Conservation (phyloP, 2,113 vertebrate genomes). For the Grantiella picta region DNA sequence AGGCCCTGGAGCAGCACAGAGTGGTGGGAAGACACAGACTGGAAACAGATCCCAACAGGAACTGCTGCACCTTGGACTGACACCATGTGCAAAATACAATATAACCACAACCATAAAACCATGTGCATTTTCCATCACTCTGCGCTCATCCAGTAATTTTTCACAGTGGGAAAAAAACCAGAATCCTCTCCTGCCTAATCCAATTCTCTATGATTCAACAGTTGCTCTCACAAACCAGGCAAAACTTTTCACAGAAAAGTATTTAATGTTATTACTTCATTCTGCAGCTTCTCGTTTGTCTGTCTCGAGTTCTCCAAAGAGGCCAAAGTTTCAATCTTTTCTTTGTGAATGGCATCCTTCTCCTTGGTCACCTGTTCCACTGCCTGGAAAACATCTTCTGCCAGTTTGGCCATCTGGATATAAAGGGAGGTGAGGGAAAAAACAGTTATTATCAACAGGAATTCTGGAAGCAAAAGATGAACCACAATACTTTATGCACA, state of each 20-base stretch:
- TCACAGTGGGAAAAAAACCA: background rate
- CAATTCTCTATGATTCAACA: background rate
- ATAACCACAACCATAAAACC: background rate
- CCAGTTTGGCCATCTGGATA: slow-evolving; percentile 76
- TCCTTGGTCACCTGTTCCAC: slow-evolving; percentile 82
- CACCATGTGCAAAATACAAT: background rate
- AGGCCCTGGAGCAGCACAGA: background rate
- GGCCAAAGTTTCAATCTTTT: slow-evolving; percentile 75
- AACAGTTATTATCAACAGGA: background rate
- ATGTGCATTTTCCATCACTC: background rate
- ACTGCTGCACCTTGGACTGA: background rate
- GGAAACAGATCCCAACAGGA: background rate
- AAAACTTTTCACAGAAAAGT: background rate
- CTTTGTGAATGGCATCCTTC: slow-evolving; percentile 70
- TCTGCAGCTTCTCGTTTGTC: slow-evolving; percentile 79
- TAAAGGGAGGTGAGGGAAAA: background rate
- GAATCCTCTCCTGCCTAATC: background rate
- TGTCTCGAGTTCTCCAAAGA: slow-evolving; percentile 76
- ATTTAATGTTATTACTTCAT: slow-evolving; percentile 77
- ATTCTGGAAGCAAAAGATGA: background rate
- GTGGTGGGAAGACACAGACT: background rate
- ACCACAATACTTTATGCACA: background rate
- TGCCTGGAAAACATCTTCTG: slow-evolving; percentile 78
- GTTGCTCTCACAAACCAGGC: background rate
- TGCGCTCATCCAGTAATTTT: background rate